These are phyloP conservation scores for Drosophila stalkeri DNA, from an alignment of 2,888 invertebrate genomes.

Conservation along the genomic window DNA sequence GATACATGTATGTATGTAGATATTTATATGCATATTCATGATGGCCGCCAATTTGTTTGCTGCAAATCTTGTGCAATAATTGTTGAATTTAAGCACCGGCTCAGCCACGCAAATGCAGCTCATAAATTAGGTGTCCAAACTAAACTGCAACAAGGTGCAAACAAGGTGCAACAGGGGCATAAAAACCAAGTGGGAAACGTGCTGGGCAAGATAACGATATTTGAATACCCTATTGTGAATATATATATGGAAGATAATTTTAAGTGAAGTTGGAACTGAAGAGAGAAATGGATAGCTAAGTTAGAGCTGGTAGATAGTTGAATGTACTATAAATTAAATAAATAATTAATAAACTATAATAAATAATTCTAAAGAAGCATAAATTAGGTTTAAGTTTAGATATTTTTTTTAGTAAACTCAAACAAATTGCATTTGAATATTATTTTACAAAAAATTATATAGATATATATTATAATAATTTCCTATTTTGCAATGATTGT, in stretches of 20 bases:
- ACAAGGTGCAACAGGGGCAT: slow-evolving; percentile 41
- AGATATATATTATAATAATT: no score
- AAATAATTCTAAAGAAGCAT: no score
- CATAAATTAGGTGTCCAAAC: slow-evolving; percentile 79
- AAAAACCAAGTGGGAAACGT: neutral
- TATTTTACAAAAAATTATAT: no score
- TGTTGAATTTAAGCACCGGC: slow-evolving; percentile 44
- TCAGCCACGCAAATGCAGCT: slow-evolving; percentile 74
- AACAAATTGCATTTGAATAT: no score
- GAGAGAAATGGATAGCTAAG: neutral
- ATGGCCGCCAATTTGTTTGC: slow-evolving; percentile 50
- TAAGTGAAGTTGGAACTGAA: neutral
- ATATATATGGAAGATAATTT: no score
- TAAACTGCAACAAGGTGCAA: slow-evolving; percentile 69
- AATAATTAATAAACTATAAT: no score
- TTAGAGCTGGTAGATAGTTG: neutral
- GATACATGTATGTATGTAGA: neutral
- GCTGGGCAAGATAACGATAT: neutral
- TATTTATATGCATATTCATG: slow-evolving; percentile 42
- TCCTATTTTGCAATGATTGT: no score
- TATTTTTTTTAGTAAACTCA: no score
- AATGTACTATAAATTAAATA: no score
- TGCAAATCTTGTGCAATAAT: slow-evolving; percentile 38
- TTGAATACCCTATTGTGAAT: neutral
- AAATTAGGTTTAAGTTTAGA: no score